Evolutionary conservation across 2,113 vertebrate genomes (phyloP).

Genomic region (Coptodon rendalli): DNA sequence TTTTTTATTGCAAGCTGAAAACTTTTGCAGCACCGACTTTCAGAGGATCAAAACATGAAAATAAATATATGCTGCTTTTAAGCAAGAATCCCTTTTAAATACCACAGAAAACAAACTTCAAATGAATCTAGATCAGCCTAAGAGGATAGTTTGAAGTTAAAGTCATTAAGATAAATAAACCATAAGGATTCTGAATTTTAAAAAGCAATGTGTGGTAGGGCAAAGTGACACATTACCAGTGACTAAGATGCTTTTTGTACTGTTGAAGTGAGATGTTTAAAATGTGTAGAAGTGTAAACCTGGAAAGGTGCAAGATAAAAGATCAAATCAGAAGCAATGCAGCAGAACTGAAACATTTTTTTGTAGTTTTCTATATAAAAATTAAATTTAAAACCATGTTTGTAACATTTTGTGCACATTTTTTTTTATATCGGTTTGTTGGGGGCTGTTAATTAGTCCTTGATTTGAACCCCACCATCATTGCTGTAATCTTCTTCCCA

Average conservation of each 20-base stretch:
- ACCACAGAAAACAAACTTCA: neutral
- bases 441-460: neutral
- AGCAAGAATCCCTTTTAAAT: neutral
- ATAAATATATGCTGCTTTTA: neutral
- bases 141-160: neutral
- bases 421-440: fast-evolving
- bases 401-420: neutral
- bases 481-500: neutral
- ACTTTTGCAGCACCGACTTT: neutral
- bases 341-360: neutral
- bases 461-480: neutral
- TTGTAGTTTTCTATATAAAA: neutral
- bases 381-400: neutral
- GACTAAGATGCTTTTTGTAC: neutral
- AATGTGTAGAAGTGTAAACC: neutral
- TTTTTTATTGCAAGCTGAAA: neutral
- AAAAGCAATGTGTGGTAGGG: neutral
- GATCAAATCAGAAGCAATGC: neutral
- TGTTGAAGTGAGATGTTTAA: neutral
- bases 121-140: neutral
- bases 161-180: neutral
- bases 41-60: neutral
- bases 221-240: neutral
- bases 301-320: neutral
- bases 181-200: neutral